Conservation (phyloP, 2,113 vertebrate species). For the Spermophilus dauricus region DNA sequence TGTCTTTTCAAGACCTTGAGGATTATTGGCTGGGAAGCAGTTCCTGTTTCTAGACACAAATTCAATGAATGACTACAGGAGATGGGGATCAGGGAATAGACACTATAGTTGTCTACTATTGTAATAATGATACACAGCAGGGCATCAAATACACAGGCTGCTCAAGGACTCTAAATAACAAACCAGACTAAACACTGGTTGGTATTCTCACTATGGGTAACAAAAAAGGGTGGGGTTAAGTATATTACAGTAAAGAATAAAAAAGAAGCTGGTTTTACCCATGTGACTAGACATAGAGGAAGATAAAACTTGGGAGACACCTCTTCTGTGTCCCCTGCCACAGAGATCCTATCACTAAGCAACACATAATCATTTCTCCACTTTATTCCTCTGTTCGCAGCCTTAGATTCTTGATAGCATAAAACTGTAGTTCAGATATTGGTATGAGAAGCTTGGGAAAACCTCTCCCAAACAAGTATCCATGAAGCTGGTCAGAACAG, state of each 20-base stretch:
- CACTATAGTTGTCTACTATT: neutral
- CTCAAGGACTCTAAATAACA: neutral
- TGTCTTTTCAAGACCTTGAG: constrained; percentile 18
- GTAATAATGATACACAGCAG: neutral
- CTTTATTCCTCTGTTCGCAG: neutral
- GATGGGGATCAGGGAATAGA: too few species aligned
- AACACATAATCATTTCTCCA: neutral
- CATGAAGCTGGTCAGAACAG: neutral
- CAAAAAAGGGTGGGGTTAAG: neutral
- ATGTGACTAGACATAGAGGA: neutral
- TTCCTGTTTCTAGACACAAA: neutral
- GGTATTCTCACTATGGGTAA: neutral
- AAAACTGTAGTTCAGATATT: neutral
- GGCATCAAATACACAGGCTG: neutral
- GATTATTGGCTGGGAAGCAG: neutral
- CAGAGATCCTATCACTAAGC: neutral
- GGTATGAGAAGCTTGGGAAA: neutral
- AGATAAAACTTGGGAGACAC: neutral
- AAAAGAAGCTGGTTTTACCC: neutral
- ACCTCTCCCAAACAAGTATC: neutral
- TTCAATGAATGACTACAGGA: neutral
- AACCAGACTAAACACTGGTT: neutral
- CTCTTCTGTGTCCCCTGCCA: neutral
- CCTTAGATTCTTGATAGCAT: neutral
- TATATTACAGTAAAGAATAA: neutral